These are phyloP conservation scores for Petrophora chlorosata DNA, from an alignment of 2,888 invertebrate genomes.

Conservation along the genomic window DNA sequence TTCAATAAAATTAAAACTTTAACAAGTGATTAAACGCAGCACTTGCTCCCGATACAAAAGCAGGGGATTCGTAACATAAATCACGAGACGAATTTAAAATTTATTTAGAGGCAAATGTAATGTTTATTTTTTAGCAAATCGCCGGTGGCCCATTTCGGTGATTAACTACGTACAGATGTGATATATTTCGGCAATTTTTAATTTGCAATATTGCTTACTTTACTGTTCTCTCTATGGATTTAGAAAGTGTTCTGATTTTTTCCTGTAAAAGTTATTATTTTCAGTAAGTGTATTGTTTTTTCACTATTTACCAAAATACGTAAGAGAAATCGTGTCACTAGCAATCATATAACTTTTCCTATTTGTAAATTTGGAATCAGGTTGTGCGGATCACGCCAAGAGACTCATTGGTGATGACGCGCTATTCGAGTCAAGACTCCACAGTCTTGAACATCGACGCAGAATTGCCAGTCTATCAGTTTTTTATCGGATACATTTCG, in stretches of 20 bases:
- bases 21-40: neutral
- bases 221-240: slow-evolving; percentile 15
- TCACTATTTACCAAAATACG: neutral
- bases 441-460: no score
- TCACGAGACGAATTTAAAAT: slow-evolving; percentile 69
- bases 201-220: slow-evolving; percentile 28
- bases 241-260: slow-evolving; percentile 14
- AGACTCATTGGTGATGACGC: no score
- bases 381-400: no score
- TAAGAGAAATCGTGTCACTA: no score
- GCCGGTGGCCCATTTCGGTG: slow-evolving; percentile 63
- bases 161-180: slow-evolving; percentile 43
- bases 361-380: no score
- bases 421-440: no score
- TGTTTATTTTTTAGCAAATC: slow-evolving; percentile 69
- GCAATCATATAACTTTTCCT: no score
- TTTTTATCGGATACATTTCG: no score
- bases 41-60: slow-evolving; percentile 5
- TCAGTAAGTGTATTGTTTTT: neutral
- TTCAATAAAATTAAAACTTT: neutral
- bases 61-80: slow-evolving; percentile 59
- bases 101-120: slow-evolving; percentile 71
- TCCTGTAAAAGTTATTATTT: neutral
- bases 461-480: no score
- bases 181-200: slow-evolving; percentile 27